Conservation (phyloP, 2,888 invertebrate genomes). For the Athetis lepigone region DNA sequence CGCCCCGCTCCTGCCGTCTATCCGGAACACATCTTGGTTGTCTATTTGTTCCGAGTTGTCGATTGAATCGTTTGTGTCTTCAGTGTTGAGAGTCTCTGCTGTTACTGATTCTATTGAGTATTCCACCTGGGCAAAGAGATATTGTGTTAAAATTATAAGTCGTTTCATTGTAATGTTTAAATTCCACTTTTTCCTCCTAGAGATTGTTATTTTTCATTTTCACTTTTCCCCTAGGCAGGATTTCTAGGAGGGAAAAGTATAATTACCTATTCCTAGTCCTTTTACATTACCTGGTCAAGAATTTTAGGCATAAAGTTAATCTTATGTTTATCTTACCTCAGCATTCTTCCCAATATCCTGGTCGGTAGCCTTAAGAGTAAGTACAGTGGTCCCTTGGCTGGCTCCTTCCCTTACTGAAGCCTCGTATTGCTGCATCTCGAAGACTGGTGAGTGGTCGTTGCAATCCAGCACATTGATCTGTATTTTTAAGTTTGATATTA, state of each 20-base stretch:
- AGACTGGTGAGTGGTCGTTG: constrained; percentile 98
- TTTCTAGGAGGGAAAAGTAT: no score
- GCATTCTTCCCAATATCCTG: constrained; percentile 97
- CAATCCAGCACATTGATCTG: constrained; percentile 97
- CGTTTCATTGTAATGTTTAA: no score
- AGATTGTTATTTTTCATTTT: no score
- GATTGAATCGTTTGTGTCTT: constrained; percentile 79
- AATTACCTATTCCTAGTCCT: not conserved
- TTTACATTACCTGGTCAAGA: not conserved
- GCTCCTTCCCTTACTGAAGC: constrained; percentile 97
- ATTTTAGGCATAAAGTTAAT: not conserved
- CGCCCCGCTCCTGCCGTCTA: constrained; percentile 96
- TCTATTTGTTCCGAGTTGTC: constrained; percentile 82
- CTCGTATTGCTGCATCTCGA: constrained; percentile 97
- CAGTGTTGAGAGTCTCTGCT: constrained; percentile 83
- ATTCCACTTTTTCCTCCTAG: no score
- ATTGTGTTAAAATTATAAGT: not conserved
- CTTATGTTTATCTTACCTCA: constrained; percentile 88
- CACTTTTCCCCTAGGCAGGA: no score
- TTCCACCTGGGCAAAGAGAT: constrained; percentile 89
- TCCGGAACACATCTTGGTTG: constrained; percentile 94
- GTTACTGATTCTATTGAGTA: constrained; percentile 94
- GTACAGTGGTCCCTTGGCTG: constrained; percentile 96
- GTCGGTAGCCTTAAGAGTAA: constrained; percentile 97
- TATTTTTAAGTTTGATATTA: not conserved